Evolutionary conservation across 1,140 invertebrate genomes (phyloP), one percentile per base, ranked within the genome.

Genomic region (Sminthurinus signatus): DNA sequence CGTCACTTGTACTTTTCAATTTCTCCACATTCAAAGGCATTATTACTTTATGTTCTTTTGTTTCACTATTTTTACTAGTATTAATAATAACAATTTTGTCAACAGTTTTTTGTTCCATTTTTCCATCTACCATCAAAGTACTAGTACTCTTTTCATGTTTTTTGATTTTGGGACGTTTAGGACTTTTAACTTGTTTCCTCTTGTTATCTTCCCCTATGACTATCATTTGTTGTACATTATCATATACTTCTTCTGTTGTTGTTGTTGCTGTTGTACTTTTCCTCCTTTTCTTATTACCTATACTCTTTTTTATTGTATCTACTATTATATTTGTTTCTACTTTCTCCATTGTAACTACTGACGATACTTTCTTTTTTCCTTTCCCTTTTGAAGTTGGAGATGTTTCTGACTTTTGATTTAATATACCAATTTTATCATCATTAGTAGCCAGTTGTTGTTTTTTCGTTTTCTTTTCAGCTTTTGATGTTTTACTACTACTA

Each of bases 291-390:
- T 15, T 36, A 36, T 15, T 36, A 27, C 28, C 23, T 10, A 10
- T 19, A 19, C n/a, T n/a, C n/a, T n/a, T n/a, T n/a, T n/a, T n/a
- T n/a, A n/a, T n/a, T n/a, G n/a, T n/a, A n/a, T n/a, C n/a, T n/a
- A n/a, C n/a, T n/a, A n/a, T n/a, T n/a, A n/a, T n/a, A n/a, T n/a
- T n/a, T n/a, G n/a, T n/a, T n/a, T 8, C 17, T 8, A 23, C 17
- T 48, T 60, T 44, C 57, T 44, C 25, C 43, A 44, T 46, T 2
- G 14, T 46, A n/a, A 32, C 21, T 55, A 15, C n/a, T n/a, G n/a
- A n/a, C n/a, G n/a, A n/a, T n/a, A n/a, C 25, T 50, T 57, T 57
- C 19, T 12, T 46, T 32, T 56, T 64, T 64, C 46, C 21, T 57
- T 29, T 28, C n/a, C n/a, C n/a, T 48, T 48, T 17, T n/a, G 10